A percentile compares a stretch with the other conserved stretches of the same genome.
phyloP scores from a whole-genome alignment of 2,797 vertebrate genomes.

The Eulemur rubriventer region DNA sequence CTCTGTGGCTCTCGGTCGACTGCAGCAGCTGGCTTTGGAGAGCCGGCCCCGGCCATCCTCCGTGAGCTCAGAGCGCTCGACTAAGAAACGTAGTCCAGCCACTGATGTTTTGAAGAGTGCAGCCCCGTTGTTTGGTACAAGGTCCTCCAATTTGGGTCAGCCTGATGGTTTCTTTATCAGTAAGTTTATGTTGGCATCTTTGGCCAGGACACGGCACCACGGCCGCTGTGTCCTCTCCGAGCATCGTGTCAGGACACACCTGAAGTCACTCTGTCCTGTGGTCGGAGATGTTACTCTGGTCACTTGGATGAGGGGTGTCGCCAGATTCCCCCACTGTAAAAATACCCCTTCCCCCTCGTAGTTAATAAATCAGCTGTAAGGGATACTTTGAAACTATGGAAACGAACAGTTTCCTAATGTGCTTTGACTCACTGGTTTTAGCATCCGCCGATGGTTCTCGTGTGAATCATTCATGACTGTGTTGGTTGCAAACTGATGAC shows the following conservation, averaged over 20 bases:
- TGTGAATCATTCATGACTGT: neutral
- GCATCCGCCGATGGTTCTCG: neutral
- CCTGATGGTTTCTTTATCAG: neutral
- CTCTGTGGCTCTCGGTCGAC: rapidly evolving
- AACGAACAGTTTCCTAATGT: neutral
- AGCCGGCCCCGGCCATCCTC: neutral
- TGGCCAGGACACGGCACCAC: rapidly evolving
- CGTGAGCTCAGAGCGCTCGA: neutral
- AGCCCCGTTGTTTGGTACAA: neutral
- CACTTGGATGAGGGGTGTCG: rapidly evolving
- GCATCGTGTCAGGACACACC: rapidly evolving
- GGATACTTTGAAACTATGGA: neutral
- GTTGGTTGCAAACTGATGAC: neutral
- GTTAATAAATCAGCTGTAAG: too few relatives aligned
- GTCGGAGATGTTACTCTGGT: neutral
- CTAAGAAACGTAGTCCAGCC: neutral
- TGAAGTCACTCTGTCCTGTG: rapidly evolving
- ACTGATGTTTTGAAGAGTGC: neutral
- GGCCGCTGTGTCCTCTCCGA: rapidly evolving
- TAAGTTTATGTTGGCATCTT: rapidly evolving
- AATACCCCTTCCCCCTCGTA: neutral
- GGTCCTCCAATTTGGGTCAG: rapidly evolving
- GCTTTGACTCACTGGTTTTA: neutral
- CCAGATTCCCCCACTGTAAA: neutral
- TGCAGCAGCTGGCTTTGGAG: neutral